Evolutionary conservation across 1,140 invertebrate genomes (phyloP), one percentile per base, ranked within the genome.

Genomic region (Drosophila miranda): DNA sequence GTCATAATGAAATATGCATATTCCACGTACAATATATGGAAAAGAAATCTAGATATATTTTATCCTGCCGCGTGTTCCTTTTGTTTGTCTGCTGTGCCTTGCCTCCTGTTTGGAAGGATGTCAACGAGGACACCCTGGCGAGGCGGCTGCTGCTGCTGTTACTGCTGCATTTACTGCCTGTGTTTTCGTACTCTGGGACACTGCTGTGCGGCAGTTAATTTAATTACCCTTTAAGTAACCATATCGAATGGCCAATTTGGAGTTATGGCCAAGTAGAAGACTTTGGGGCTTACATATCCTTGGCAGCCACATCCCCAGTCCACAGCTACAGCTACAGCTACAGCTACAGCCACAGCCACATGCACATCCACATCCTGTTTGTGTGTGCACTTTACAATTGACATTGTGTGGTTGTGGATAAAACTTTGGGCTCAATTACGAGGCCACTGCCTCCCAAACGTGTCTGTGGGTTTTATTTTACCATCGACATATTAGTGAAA

Each of bases 211-310:
- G 54, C 77, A 80, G 58, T 87, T 89, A 89, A 89, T 89, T 89
- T 89, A 89, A 89, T 89, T 89, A 89, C 87, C 81, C 72, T 87
- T 89, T 89, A 87, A 89, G 87, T 87, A 89, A 89, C 87, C 87
- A 76, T 81, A 89, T 89, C 87, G 81, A 89, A 89, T 89, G 76
- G 64, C 77, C 82, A 81, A 68, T 71, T 81, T 76, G 53, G 74
- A 81, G 78, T 72, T 87, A 70, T 74, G 64, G 43, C 61, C 56
- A 21, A 42, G n/a, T 54, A 19, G 11, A 41, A 30, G 41, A 19
- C 23, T 54, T 67, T 48, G 64, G 64, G 49, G 64, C 64, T 66
- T 38, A 38, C 34, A 38, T 38, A 38, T 13, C 34, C 34, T 51
- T 49, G 53, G 59, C 58, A 51, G 44, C 46, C 61, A 49, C 38